A percentile compares a stretch with the other conserved stretches of the same genome.
These are phyloP conservation scores for Amphibalanus amphitrite DNA, from an alignment of 1,140 invertebrate genomes.

Conservation along the genomic window DNA sequence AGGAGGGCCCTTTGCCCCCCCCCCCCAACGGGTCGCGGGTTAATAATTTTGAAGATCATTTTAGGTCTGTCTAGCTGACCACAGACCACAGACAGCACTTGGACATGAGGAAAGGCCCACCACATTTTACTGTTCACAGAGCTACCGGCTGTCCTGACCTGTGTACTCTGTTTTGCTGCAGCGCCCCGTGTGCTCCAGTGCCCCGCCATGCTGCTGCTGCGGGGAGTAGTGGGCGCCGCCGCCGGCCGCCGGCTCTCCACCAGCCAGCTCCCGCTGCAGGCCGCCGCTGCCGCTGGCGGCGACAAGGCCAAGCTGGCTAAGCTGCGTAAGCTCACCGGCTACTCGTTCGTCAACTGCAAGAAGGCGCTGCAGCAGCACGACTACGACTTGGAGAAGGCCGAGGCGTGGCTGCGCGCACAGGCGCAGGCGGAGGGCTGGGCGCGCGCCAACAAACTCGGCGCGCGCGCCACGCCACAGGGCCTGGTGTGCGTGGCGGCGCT, in stretches of 20 bases:
- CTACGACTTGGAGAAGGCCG: slow-evolving; percentile 73
- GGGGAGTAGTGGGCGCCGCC: background rate
- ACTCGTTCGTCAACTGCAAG: slow-evolving; percentile 86
- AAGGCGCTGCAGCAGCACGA: slow-evolving; percentile 76
- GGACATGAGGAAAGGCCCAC: too few species aligned
- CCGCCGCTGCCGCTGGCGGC: background rate
- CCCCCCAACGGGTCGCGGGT: too few species aligned
- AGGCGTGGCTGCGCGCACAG: slow-evolving; percentile 75
- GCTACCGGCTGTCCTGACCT: too few species aligned
- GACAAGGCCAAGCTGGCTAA: slow-evolving; percentile 43
- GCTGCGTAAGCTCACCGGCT: slow-evolving; percentile 81
- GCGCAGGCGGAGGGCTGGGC: slow-evolving; percentile 84
- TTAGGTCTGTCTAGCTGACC: too few species aligned
- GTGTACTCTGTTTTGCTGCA: too few species aligned
- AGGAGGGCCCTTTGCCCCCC: too few species aligned
- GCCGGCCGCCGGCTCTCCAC: background rate
- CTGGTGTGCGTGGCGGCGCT: slow-evolving; percentile 56
- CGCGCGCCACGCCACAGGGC: slow-evolving; percentile 62
- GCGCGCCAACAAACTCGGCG: slow-evolving; percentile 75
- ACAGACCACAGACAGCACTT: too few species aligned
- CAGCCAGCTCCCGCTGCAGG: background rate
- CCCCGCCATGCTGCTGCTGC: background rate
- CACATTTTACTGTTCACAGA: too few species aligned
- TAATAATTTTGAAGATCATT: too few species aligned
- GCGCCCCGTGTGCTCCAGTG: too few species aligned